Percentiles rank a stretch among this genome's conserved stretches.
Conservation (phyloP, 2,113 vertebrate species). For the Pungitius pungitius region DNA sequence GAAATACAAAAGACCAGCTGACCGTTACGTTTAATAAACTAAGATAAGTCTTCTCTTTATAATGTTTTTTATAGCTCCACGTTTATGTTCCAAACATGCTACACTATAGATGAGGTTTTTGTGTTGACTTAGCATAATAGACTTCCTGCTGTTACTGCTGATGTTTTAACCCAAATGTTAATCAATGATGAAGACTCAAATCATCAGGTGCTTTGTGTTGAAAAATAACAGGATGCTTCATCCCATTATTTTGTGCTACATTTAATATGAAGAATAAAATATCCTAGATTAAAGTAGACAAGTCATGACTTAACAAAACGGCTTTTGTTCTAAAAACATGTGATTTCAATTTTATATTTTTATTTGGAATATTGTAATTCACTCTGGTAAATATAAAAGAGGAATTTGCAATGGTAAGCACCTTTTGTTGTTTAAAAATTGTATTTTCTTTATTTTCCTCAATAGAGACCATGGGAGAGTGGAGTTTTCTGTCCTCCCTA, state of each 20-base stretch:
- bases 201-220: not conserved
- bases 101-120: not conserved
- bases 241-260: not conserved
- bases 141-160: not conserved
- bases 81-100: not conserved
- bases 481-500: slow-evolving; percentile 85
- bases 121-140: not conserved
- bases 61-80: not conserved
- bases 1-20: not conserved
- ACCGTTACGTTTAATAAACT: not conserved
- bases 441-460: slow-evolving; percentile 14
- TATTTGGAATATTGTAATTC: not conserved
- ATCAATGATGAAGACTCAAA: not conserved
- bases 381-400: not conserved
- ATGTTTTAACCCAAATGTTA: not conserved
- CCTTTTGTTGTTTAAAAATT: not conserved
- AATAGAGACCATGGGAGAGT: slow-evolving; percentile 76
- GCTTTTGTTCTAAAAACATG: not conserved
- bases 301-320: not conserved
- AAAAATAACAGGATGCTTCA: not conserved
- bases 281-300: not conserved
- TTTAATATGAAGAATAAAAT: not conserved
- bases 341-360: not conserved
- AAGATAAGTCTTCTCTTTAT: not conserved
- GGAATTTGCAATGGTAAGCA: not conserved